Percentiles rank a stretch among this genome's conserved stretches.
Evolutionary conservation across 2,797 vertebrate genomes (phyloP).

Genomic region (Gallirallus australis): DNA sequence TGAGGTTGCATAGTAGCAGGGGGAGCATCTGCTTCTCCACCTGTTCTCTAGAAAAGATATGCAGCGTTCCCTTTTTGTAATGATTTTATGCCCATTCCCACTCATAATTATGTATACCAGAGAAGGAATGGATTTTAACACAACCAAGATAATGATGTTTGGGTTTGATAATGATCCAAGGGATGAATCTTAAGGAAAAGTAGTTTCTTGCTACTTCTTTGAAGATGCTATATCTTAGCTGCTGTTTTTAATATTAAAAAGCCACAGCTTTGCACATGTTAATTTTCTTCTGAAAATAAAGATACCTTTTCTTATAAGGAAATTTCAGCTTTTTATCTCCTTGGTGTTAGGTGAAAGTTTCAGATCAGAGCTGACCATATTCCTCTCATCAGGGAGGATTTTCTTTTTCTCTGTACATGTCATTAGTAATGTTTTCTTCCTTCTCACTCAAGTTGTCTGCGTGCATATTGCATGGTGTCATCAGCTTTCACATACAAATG

Average conservation of each 20-base stretch:
- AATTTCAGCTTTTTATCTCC: slow-evolving; percentile 2
- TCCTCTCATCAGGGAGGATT: background rate
- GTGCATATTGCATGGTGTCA: background rate
- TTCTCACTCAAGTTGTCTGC: background rate
- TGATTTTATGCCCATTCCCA: background rate
- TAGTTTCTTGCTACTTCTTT: background rate
- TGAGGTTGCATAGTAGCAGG: background rate
- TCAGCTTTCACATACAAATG: background rate
- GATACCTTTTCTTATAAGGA: background rate
- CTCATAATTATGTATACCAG: background rate
- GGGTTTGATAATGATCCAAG: background rate
- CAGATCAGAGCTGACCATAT: background rate
- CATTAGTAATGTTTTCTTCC: background rate
- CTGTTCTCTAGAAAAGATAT: background rate
- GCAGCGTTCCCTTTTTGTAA: background rate
- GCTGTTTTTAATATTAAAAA: slow-evolving; percentile 32
- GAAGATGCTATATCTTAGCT: background rate
- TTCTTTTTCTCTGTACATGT: background rate
- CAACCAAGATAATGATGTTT: background rate
- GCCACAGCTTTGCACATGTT: background rate
- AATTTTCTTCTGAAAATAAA: slow-evolving; percentile 17
- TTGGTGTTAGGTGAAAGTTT: background rate
- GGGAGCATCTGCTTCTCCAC: background rate
- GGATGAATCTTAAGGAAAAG: background rate
- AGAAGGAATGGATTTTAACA: slow-evolving; percentile 1